A percentile compares a stretch with the other conserved stretches of the same genome.
phyloP scores from a whole-genome alignment of 2,888 invertebrate species.

The Galerucella pusilla region DNA sequence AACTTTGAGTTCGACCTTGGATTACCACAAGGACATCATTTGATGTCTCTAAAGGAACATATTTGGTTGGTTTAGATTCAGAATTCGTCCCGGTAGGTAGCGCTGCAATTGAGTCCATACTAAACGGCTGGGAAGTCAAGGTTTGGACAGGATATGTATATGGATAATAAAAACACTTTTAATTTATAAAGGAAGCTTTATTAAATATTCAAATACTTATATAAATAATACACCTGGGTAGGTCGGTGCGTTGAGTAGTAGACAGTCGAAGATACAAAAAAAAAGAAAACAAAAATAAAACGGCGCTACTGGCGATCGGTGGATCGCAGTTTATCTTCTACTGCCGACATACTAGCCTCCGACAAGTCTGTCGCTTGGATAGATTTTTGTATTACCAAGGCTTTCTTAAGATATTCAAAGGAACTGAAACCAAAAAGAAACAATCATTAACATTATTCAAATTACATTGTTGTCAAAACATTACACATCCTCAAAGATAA shows the following conservation, averaged over 20 bases:
- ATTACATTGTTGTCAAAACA: too few relatives aligned
- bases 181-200: constrained; percentile 66
- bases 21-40: too few relatives aligned
- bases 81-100: too few relatives aligned
- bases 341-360: constrained; percentile 93
- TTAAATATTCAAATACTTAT: constrained; percentile 66
- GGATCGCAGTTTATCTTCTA: constrained; percentile 93
- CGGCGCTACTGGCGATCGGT: constrained; percentile 86
- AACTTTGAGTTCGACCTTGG: too few relatives aligned
- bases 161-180: constrained; percentile 6
- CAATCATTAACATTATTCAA: neutral
- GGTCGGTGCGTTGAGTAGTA: constrained; percentile 62
- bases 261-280: constrained; percentile 53
- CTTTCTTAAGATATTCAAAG: constrained; percentile 97
- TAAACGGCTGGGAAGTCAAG: too few relatives aligned
- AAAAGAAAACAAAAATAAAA: constrained; percentile 27
- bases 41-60: too few relatives aligned
- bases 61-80: too few relatives aligned
- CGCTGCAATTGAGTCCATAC: too few relatives aligned
- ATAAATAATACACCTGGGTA: constrained; percentile 64
- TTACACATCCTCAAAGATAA: too few relatives aligned
- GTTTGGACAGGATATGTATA: too few relatives aligned
- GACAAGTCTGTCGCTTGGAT: constrained; percentile 96
- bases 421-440: constrained; percentile 72
- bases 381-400: constrained; percentile 96